Evolutionary conservation across 2,797 vertebrate species (phyloP).

Genomic region (Hypotaenidia okinawae): DNA sequence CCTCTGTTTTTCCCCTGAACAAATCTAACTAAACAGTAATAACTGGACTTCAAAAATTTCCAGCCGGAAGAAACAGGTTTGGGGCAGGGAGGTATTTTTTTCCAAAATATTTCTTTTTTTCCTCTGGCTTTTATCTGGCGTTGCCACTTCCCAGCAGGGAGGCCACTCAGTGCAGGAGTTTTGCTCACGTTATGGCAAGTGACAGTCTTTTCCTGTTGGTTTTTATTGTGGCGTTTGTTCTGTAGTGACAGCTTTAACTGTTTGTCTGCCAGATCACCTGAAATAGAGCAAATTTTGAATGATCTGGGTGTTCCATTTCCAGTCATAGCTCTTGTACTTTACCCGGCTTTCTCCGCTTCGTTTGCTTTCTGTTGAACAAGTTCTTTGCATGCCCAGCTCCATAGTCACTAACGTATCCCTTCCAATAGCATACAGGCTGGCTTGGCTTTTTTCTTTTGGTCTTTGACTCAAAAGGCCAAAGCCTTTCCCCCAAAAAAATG

Average conservation of each 20-base stretch:
- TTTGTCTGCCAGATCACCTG: not conserved
- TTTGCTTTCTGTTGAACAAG: not conserved
- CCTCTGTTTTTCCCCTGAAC: not conserved
- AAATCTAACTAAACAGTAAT: not conserved
- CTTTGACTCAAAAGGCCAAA: not conserved
- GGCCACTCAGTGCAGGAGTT: not conserved
- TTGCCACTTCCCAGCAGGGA: conserved; percentile 10
- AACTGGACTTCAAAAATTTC: conserved; percentile 31
- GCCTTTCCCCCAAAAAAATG: not conserved
- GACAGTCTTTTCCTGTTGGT: conserved; percentile 47
- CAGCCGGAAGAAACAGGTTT: conserved; percentile 28
- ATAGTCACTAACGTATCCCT: not conserved
- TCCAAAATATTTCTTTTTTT: conserved; percentile 41
- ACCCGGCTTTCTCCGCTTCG: not conserved
- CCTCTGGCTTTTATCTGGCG: conserved; percentile 23
- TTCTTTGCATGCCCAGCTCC: not conserved
- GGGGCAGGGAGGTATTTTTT: not conserved
- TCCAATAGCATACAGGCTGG: not conserved
- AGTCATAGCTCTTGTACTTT: not conserved
- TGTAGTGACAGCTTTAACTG: conserved; percentile 12
- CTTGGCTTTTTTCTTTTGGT: not conserved
- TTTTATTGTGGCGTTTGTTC: not conserved
- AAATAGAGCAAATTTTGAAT: not conserved
- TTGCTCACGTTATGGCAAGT: not conserved
- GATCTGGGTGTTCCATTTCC: not conserved